Evolutionary conservation across 23 tunicate genomes (phyloP).

Genomic region (Phallusia fumigata): DNA sequence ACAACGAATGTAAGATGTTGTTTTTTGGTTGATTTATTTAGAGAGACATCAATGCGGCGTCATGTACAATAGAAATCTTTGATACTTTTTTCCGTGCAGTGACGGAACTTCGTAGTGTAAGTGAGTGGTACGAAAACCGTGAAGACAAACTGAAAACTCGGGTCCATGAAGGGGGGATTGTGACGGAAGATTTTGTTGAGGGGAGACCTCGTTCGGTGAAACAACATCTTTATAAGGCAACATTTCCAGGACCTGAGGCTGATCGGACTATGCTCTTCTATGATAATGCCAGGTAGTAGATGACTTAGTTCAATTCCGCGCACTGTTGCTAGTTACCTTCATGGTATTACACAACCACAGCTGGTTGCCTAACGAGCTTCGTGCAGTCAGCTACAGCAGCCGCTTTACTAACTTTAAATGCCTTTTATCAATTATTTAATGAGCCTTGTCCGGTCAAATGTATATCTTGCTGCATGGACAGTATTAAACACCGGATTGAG

Average conservation of each 20-base stretch:
- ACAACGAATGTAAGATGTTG: conserved; percentile 68
- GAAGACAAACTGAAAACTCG: conserved; percentile 72
- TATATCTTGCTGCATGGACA: too few species aligned
- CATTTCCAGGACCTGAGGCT: conserved; percentile 57
- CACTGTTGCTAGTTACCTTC: too few species aligned
- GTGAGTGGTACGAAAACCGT: conserved; percentile 73
- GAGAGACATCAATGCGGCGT: too few species aligned
- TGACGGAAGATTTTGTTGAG: conserved; percentile 77
- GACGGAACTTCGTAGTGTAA: conserved; percentile 46
- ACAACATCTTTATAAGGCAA: conserved; percentile 74
- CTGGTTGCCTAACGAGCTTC: too few species aligned
- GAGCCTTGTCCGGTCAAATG: too few species aligned
- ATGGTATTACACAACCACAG: too few species aligned
- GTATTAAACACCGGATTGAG: too few species aligned
- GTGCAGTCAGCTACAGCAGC: too few species aligned
- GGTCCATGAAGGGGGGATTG: conserved; percentile 53
- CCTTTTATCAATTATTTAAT: too few species aligned
- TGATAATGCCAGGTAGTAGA: conserved; percentile 64
- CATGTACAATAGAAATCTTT: too few species aligned
- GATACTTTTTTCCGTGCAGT: conserved; percentile 24
- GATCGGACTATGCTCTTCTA: conserved; percentile 85
- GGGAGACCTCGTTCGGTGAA: conserved; percentile 70
- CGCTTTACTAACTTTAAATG: not conserved
- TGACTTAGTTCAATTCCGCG: not conserved
- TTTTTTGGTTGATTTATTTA: too few species aligned